Percentiles rank a stretch among this genome's conserved stretches.
phyloP scores from a whole-genome alignment of 2,888 invertebrate genomes.

The Mechanitis mazaeus region DNA sequence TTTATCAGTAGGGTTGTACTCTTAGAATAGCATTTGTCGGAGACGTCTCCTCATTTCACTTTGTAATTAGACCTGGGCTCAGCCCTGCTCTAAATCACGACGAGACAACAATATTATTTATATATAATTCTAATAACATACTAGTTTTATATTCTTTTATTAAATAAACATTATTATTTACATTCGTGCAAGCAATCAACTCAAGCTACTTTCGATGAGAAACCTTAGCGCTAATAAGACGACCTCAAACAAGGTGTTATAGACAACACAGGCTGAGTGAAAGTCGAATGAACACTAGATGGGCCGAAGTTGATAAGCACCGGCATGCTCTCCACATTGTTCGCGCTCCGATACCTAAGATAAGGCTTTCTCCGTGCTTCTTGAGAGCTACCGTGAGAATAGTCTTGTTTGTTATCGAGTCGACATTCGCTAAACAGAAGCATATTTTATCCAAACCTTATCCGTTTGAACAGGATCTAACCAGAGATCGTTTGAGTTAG shows the following conservation, averaged over 20 bases:
- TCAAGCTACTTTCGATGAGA: conserved; percentile 14
- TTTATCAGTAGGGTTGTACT: conserved; percentile 8
- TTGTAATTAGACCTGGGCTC: conserved; percentile 70
- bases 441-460: conserved; percentile 36
- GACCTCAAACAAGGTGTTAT: conserved; percentile 49
- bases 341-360: conserved; percentile 67
- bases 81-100: conserved; percentile 69
- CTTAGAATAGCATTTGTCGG: conserved; percentile 31
- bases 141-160: conserved; percentile 3
- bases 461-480: conserved; percentile 33
- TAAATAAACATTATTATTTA: conserved; percentile 37
- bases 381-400: conserved; percentile 70
- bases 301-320: conserved; percentile 62
- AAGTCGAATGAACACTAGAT: conserved; percentile 65
- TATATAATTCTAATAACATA: conserved; percentile 47
- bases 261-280: conserved; percentile 52
- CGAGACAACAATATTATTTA: conserved; percentile 35
- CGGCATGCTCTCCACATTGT: conserved; percentile 72
- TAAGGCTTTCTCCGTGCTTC: conserved; percentile 67
- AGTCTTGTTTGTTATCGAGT: conserved; percentile 44
- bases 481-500: not conserved
- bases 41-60: conserved; percentile 65
- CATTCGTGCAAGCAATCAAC: conserved; percentile 49
- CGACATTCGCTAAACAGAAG: conserved; percentile 59
- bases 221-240: conserved; percentile 45